Percentiles rank a stretch among this genome's conserved stretches.
Conservation (phyloP, 2,113 vertebrate species). For the Triplophysa dalaica region DNA sequence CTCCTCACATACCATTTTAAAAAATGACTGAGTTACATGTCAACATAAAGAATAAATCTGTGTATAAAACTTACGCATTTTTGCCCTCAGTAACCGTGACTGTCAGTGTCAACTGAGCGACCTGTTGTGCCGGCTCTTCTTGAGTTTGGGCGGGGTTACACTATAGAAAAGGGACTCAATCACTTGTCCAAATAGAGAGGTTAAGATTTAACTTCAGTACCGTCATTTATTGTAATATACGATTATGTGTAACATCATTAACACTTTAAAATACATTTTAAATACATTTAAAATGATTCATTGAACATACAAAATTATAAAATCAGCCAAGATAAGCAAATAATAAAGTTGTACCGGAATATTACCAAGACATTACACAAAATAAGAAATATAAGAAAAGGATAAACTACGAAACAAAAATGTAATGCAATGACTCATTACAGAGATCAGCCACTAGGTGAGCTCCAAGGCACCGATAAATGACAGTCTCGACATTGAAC, state of each 20-base stretch:
- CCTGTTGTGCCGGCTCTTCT: conserved; percentile 6
- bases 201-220: no score
- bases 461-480: not conserved
- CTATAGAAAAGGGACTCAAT: not conserved
- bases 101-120: not conserved
- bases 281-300: no score
- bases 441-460: not conserved
- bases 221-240: no score
- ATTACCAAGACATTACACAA: no score
- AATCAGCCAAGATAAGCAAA: no score
- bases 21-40: not conserved
- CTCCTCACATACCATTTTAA: not conserved
- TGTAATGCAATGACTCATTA: not conserved
- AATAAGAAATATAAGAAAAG: not conserved
- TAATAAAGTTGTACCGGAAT: no score
- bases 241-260: no score
- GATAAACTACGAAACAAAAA: no score
- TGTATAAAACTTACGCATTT: not conserved
- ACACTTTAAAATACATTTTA: no score
- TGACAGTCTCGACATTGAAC: not conserved
- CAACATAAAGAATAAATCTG: not conserved
- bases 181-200: not conserved
- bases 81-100: not conserved
- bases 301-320: no score
- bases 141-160: conserved; percentile 1